Conservation (phyloP, 2,113 vertebrate species). For the Strix aluco region DNA sequence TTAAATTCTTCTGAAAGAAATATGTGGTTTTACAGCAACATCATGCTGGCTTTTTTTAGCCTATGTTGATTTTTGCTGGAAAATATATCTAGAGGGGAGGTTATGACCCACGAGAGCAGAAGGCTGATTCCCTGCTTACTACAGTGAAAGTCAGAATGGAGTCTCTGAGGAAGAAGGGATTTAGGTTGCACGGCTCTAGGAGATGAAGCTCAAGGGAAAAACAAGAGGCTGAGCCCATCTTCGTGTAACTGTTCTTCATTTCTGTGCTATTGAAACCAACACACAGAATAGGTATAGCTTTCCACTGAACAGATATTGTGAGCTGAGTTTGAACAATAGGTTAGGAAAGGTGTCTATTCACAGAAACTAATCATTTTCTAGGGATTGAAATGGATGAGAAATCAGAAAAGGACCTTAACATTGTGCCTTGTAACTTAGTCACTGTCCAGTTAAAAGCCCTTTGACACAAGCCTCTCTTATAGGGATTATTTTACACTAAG, state of each 20-base stretch:
- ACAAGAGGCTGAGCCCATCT: not conserved
- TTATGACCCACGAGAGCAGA: not conserved
- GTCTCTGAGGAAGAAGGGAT: not conserved
- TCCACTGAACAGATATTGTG: not conserved
- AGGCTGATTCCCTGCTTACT: not conserved
- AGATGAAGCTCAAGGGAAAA: not conserved
- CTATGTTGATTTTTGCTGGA: not conserved
- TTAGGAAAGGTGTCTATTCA: not conserved
- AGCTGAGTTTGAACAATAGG: not conserved
- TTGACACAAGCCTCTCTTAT: not conserved
- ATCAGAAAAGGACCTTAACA: not conserved
- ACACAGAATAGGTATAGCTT: not conserved
- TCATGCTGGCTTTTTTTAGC: not conserved
- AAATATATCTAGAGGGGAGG: not conserved
- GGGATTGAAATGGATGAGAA: not conserved
- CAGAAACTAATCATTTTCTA: not conserved
- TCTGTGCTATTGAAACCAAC: not conserved
- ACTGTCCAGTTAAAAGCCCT: not conserved
- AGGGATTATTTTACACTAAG: constrained; percentile 1
- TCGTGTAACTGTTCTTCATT: not conserved
- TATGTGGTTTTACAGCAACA: not conserved
- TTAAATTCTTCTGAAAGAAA: not conserved
- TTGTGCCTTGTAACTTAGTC: not conserved
- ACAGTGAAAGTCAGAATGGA: accelerated
- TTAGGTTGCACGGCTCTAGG: not conserved